phyloP scores from a whole-genome alignment of 1,140 invertebrate species.

The Penaeus indicus region DNA sequence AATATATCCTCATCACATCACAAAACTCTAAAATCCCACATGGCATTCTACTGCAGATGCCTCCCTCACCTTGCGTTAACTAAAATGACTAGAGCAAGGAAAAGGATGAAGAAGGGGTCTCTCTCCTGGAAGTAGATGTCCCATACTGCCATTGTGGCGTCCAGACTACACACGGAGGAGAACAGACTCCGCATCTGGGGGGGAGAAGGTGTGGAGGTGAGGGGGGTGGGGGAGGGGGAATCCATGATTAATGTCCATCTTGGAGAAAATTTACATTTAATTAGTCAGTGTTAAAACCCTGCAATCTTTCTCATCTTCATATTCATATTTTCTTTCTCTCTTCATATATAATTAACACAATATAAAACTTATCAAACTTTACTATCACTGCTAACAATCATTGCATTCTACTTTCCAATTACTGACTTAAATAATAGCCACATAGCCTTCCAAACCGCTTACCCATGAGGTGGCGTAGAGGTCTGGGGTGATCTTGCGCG shows the following conservation, averaged over 20 bases:
- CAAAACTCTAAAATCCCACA: background rate
- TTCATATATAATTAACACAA: too few species aligned
- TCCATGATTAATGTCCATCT: too few species aligned
- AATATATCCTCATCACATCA: background rate
- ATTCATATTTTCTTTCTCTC: too few species aligned
- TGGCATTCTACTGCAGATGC: slow-evolving; percentile 11
- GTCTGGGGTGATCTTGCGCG: slow-evolving; percentile 93
- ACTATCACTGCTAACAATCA: too few species aligned
- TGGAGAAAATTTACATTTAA: too few species aligned
- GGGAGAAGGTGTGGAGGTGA: slow-evolving; percentile 38
- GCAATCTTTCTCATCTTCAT: too few species aligned
- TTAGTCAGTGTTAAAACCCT: too few species aligned
- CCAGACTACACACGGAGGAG: slow-evolving; percentile 86
- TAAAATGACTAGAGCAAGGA: slow-evolving; percentile 93
- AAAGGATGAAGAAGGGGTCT: slow-evolving; percentile 97
- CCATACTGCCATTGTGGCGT: slow-evolving; percentile 93
- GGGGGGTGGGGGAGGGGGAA: too few species aligned
- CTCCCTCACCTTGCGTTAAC: slow-evolving; percentile 87
- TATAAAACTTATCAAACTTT: too few species aligned
- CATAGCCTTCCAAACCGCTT: slow-evolving; percentile 53
- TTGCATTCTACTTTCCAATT: background rate
- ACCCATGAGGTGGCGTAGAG: slow-evolving; percentile 91
- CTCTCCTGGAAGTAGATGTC: slow-evolving; percentile 97
- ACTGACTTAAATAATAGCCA: background rate
- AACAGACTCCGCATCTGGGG: slow-evolving; percentile 88